These are phyloP conservation scores for Papilio polytes DNA, from an alignment of 1,140 invertebrate genomes.

Conservation along the genomic window DNA sequence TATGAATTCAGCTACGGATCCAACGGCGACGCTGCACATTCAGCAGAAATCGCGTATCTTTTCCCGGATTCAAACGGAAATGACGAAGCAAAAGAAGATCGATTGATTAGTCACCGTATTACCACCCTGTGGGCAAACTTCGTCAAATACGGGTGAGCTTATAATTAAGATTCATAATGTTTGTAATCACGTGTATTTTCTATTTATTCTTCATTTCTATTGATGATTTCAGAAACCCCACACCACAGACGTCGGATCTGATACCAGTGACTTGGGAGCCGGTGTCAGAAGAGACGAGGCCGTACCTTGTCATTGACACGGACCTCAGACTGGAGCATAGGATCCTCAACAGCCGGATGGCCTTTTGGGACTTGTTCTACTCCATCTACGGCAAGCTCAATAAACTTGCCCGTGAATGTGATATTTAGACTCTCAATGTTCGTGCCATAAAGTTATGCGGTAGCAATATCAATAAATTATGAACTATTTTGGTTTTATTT, in stretches of 20 bases:
- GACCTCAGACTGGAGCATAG: constrained; percentile 59
- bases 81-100: constrained; percentile 50
- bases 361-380: constrained; percentile 77
- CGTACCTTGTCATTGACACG: constrained; percentile 65
- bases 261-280: constrained; percentile 63
- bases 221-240: constrained; percentile 69
- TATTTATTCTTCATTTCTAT: constrained; percentile 1
- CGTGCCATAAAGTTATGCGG: neutral
- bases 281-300: constrained; percentile 54
- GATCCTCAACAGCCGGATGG: constrained; percentile 66
- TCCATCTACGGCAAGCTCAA: constrained; percentile 60
- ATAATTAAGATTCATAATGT: neutral
- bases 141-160: constrained; percentile 71
- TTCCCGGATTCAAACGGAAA: constrained; percentile 51
- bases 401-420: constrained; percentile 54
- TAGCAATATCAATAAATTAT: constrained; percentile 11
- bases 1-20: constrained; percentile 69
- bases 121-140: constrained; percentile 72
- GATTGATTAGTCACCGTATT: constrained; percentile 58
- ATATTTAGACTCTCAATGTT: constrained; percentile 42
- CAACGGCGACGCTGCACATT: constrained; percentile 52
- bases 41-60: constrained; percentile 67
- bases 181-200: neutral
- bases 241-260: constrained; percentile 56
- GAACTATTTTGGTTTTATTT: neutral